These are phyloP conservation scores for Drosophila athabasca DNA, from an alignment of 1,140 invertebrate genomes.

Conservation along the genomic window DNA sequence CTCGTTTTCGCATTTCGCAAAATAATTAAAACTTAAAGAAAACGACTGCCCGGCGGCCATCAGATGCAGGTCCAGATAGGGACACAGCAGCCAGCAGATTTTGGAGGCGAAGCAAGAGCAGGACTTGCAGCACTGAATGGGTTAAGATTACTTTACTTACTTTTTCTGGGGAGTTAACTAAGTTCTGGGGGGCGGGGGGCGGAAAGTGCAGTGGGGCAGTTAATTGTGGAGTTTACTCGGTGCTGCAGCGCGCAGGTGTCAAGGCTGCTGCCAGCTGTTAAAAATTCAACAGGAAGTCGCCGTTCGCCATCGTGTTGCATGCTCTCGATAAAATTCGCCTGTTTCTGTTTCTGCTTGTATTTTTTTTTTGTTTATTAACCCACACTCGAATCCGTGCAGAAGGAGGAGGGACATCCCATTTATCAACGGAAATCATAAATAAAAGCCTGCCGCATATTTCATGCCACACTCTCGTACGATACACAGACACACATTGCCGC, in stretches of 20 bases:
- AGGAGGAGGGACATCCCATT: conserved; percentile 38
- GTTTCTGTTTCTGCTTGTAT: neutral
- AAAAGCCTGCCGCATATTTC: conserved; percentile 67
- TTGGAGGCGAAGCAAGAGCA: too few species aligned
- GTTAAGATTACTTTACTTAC: too few species aligned
- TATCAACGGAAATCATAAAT: conserved; percentile 81
- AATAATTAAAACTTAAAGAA: conserved; percentile 79
- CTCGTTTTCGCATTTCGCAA: conserved; percentile 78
- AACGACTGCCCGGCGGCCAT: conserved; percentile 37
- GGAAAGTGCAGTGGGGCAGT: conserved; percentile 56
- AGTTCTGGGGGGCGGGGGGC: conserved; percentile 47
- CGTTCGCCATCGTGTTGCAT: conserved; percentile 45
- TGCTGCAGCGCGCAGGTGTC: conserved; percentile 43
- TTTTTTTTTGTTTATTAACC: conserved; percentile 25
- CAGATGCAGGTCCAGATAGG: conserved; percentile 25
- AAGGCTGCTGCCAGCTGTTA: conserved; percentile 37
- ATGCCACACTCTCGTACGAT: conserved; percentile 5
- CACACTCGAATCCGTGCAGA: conserved; percentile 23
- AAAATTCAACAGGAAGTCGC: conserved; percentile 32
- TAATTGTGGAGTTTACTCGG: conserved; percentile 55
- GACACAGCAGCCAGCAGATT: neutral
- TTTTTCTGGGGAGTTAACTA: conserved; percentile 23
- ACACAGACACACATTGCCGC: neutral
- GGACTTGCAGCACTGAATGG: neutral
- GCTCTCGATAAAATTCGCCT: conserved; percentile 54